Evolutionary conservation across 2,113 vertebrate species (phyloP), one percentile per base, ranked within the genome.

Genomic region (Pseudorectes ferrugineus): DNA sequence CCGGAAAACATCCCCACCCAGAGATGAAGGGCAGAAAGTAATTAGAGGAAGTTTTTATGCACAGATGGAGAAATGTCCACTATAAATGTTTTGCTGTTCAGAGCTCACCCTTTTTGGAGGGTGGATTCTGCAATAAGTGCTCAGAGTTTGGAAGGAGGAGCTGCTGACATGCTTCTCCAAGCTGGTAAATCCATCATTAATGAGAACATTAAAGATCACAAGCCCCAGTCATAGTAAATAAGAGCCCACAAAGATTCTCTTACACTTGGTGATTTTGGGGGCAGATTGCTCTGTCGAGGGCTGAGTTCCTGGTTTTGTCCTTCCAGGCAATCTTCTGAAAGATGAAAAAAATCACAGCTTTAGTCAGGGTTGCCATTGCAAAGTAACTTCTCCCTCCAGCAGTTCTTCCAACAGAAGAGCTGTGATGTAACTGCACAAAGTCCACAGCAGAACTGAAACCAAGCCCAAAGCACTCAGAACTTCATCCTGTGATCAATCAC

Each of bases 181-280:
- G 11, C 35, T 38, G 35, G 12, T 16, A 94, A 89, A 78, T 52
- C 61, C 52, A 36, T 48, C 5, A 11, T 36, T 54, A 63, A 49
- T n/a, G 63, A 52, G 40, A 89, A 65, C 62, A 66, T 14, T 54
- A 61, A 66, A 68, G 36, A 36, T 57, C 23, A 45, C 49, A 65
- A 79, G 40, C 18, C 52, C 25, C 52, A 28, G 20, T 3, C 4
- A 1, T 0, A 18, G 17, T 17, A 73, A 59, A 57, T n/a, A 87
- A 72, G 28, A 82, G 40, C 25, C 19, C 84, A 59, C 40, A 52
- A 29, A 58, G 45, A 52, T 74, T 88, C 68, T 78, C 97, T 98
- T 97, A 98, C 98, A 3, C 38, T 81, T 35, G 92, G 38, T 22
- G 62, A 90, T 81, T 92, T 70, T 4, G 91, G 86, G 51, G 85